A percentile compares a stretch with the other conserved stretches of the same genome.
phyloP scores from a whole-genome alignment of 2,797 vertebrate species.

The Caiman crocodilus region DNA sequence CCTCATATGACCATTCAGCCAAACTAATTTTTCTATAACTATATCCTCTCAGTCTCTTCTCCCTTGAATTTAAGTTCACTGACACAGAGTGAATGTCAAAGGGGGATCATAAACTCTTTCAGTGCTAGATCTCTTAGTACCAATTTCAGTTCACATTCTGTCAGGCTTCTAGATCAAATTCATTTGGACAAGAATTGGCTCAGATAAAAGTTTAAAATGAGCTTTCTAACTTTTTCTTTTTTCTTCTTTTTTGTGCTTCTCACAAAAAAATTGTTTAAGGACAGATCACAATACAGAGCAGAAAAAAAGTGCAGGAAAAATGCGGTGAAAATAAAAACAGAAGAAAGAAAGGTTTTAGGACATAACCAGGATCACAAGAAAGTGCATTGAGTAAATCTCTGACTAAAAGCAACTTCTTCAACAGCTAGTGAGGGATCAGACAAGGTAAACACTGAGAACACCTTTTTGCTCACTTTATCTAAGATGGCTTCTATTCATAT shows the following conservation, averaged over 20 bases:
- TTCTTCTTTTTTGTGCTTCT: background rate
- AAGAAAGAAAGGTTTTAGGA: background rate
- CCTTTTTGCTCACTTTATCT: fast-evolving
- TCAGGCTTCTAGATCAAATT: background rate
- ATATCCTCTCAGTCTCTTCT: fast-evolving
- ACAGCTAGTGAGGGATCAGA: background rate
- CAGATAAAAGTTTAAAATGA: no score
- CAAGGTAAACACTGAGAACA: background rate
- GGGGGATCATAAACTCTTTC: background rate
- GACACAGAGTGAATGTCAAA: background rate
- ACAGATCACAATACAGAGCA: no score
- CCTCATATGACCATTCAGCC: background rate
- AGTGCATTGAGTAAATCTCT: background rate
- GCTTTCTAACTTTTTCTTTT: background rate
- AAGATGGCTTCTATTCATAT: background rate
- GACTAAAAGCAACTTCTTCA: background rate
- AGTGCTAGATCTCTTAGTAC: background rate
- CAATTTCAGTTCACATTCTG: background rate
- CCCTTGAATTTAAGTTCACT: background rate
- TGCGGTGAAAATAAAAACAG: background rate
- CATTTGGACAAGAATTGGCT: background rate
- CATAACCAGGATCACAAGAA: background rate
- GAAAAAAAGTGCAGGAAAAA: background rate
- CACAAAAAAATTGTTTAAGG: background rate
- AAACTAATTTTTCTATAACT: fast-evolving